Evolutionary conservation across 2,888 invertebrate genomes (phyloP).

Genomic region (Pogonocherus hispidulus): DNA sequence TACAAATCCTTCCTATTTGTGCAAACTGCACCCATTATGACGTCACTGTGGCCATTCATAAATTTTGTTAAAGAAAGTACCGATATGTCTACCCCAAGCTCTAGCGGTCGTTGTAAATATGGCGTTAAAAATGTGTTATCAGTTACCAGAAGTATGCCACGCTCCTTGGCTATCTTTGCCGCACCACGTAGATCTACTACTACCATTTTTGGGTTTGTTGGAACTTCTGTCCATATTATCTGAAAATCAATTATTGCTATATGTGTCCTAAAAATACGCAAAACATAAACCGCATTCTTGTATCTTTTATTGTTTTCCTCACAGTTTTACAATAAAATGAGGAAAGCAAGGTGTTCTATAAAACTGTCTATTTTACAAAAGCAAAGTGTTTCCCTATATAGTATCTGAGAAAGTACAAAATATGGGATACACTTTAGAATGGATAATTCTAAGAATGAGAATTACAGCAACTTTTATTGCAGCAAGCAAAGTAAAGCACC

Average conservation of each 20-base stretch:
- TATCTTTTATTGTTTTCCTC: no score
- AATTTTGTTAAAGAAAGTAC: conserved; percentile 96
- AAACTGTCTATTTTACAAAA: no score
- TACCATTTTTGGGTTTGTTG: conserved; percentile 93
- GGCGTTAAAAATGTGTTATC: conserved; percentile 96
- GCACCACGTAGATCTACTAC: conserved; percentile 87
- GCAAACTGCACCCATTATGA: conserved; percentile 94
- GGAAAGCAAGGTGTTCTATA: no score
- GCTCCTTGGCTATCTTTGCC: conserved; percentile 73
- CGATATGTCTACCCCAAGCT: conserved; percentile 91
- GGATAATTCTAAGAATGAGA: no score
- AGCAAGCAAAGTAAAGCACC: no score
- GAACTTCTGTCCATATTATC: conserved; percentile 95
- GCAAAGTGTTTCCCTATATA: no score
- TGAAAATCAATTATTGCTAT: conserved; percentile 61
- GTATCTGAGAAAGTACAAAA: no score
- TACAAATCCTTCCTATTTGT: conserved; percentile 81
- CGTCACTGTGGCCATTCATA: conserved; percentile 98
- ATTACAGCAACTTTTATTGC: no score
- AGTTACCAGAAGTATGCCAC: conserved; percentile 80
- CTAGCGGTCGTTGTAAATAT: conserved; percentile 91
- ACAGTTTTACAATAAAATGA: no score
- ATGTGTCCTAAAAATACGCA: no score
- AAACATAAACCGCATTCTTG: no score
- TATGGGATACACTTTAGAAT: no score